These are phyloP conservation scores for Branchipolynoe longqiensis DNA, from an alignment of 2,888 invertebrate species.

Conservation along the genomic window DNA sequence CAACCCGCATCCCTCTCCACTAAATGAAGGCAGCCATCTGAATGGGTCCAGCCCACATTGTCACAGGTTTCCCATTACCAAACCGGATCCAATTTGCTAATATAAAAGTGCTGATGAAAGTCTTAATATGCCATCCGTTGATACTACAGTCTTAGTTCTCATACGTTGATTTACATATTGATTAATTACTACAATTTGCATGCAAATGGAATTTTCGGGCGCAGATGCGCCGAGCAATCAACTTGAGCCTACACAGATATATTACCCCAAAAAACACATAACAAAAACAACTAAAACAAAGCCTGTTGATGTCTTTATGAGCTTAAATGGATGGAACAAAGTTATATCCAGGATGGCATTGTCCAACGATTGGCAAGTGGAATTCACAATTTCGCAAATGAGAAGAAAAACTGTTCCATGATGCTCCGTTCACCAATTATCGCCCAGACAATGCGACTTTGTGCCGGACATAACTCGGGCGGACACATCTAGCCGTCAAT, in stretches of 20 bases:
- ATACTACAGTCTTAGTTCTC: slow-evolving; percentile 12
- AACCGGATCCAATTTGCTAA: slow-evolving; percentile 33
- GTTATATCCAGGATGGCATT: slow-evolving; percentile 18
- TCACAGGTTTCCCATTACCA: no score
- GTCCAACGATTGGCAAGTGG: neutral
- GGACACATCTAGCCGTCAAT: neutral
- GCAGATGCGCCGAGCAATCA: no score
- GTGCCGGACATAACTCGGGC: neutral
- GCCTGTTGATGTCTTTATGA: slow-evolving; percentile 39
- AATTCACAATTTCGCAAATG: neutral
- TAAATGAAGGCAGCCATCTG: no score
- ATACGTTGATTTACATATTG: slow-evolving; percentile 27
- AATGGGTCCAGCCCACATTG: no score
- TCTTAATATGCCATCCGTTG: slow-evolving; percentile 10
- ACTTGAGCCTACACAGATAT: no score
- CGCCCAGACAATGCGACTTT: neutral
- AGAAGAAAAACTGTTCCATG: neutral
- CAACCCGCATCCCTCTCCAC: no score
- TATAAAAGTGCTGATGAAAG: slow-evolving; percentile 18
- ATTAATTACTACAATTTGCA: slow-evolving; percentile 41
- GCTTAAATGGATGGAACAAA: slow-evolving; percentile 20
- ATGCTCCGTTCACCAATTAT: neutral
- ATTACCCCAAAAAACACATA: no score
- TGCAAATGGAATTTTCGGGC: slow-evolving; percentile 44
- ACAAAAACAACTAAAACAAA: no score